Conservation (phyloP, 1,140 invertebrate genomes). For the Tetranychus cinnabarinus region DNA sequence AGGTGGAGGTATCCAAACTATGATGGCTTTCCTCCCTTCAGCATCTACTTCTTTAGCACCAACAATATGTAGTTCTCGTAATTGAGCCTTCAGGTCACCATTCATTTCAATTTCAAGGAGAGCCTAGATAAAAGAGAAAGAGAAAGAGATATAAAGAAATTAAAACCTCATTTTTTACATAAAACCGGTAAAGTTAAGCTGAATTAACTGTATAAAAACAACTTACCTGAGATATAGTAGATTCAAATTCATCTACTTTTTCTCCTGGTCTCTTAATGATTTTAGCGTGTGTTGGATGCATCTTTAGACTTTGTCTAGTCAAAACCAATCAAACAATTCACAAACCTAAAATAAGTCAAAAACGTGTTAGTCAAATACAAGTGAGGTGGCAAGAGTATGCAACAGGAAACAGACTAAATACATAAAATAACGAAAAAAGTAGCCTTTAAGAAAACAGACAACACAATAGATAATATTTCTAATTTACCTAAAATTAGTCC, state of each 20-base stretch:
- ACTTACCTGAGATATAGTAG: slow-evolving; percentile 45
- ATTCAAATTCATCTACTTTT: slow-evolving; percentile 73
- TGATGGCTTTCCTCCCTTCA: slow-evolving; percentile 78
- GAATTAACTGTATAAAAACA: background rate
- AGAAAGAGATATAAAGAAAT: too few relatives aligned
- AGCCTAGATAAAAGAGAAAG: slow-evolving; percentile 34
- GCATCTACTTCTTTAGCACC: slow-evolving; percentile 83
- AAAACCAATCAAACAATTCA: too few relatives aligned
- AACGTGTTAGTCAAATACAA: too few relatives aligned
- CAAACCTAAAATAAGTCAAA: too few relatives aligned
- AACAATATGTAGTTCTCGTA: slow-evolving; percentile 83
- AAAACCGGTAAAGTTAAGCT: background rate
- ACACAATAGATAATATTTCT: too few relatives aligned
- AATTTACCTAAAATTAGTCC: too few relatives aligned
- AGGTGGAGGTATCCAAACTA: slow-evolving; percentile 96
- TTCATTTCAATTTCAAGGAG: slow-evolving; percentile 88
- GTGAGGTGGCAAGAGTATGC: too few relatives aligned
- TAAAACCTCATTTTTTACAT: background rate
- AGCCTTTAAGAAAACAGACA: too few relatives aligned
- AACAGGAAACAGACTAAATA: too few relatives aligned
- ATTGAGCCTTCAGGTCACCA: slow-evolving; percentile 81
- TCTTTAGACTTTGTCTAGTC: background rate
- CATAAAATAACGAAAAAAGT: too few relatives aligned
- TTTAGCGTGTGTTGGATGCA: slow-evolving; percentile 28
- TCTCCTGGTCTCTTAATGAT: slow-evolving; percentile 71